Percentiles rank a stretch among this genome's conserved stretches.
These are phyloP conservation scores for Otolemur crassicaudatus DNA, from an alignment of 2,797 vertebrate species.

Conservation along the genomic window DNA sequence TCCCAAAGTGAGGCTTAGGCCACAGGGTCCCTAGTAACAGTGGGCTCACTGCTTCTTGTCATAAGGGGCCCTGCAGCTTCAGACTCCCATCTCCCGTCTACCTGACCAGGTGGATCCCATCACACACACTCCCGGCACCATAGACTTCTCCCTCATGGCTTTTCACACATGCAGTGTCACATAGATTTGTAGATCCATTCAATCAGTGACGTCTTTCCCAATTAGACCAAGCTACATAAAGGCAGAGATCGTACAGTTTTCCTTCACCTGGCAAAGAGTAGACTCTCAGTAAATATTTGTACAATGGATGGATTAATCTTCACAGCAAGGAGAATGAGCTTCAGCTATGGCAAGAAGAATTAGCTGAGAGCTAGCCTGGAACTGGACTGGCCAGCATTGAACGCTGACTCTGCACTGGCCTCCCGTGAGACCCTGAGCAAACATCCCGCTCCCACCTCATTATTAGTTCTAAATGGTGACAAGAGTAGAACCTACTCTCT, in stretches of 20 bases:
- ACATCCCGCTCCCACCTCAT: rapidly evolving
- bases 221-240: constrained; percentile 7
- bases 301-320: not conserved
- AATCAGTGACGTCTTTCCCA: not conserved
- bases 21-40: not conserved
- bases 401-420: not conserved
- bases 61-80: not conserved
- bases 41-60: not conserved
- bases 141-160: not conserved
- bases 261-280: not conserved
- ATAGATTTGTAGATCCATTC: not conserved
- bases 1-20: not conserved
- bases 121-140: too few relatives aligned
- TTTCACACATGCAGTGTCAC: not conserved
- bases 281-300: constrained; percentile 54
- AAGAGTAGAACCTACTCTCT: not conserved
- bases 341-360: not conserved
- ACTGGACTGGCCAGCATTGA: not conserved
- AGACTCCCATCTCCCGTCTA: not conserved
- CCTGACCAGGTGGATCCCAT: not conserved
- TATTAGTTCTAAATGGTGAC: not conserved
- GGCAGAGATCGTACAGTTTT: not conserved
- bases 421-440: not conserved
- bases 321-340: not conserved
- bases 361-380: not conserved